A percentile compares a stretch with the other conserved stretches of the same genome.
Conservation (phyloP, 2,113 vertebrate genomes). For the Clinocottus analis region DNA sequence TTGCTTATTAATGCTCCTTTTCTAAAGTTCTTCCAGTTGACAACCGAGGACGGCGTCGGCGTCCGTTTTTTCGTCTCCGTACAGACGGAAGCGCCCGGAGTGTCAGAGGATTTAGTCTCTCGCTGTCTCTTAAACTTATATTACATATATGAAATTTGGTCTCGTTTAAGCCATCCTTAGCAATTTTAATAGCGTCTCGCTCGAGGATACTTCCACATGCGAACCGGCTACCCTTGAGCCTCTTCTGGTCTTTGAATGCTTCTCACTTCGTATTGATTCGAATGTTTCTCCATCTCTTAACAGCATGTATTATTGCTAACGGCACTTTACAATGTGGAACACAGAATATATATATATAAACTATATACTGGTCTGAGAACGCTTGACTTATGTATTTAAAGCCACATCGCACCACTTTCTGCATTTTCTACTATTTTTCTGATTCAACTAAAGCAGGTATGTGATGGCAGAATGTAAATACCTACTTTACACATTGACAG, state of each 20-base stretch:
- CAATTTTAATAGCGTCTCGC: too few species aligned
- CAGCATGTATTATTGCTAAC: not conserved
- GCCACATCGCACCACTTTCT: not conserved
- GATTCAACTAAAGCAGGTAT: not conserved
- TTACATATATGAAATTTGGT: too few species aligned
- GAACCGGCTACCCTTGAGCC: too few species aligned
- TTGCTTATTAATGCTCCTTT: constrained; percentile 51
- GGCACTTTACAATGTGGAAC: not conserved
- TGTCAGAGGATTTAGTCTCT: not conserved
- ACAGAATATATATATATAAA: not conserved
- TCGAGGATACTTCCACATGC: too few species aligned
- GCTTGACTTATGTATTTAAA: not conserved
- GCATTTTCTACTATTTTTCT: not conserved
- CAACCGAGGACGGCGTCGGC: constrained; percentile 6
- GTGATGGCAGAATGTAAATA: not conserved
- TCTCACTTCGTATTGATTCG: not conserved
- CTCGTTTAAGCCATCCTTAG: too few species aligned
- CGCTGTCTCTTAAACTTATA: not conserved
- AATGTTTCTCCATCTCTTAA: not conserved
- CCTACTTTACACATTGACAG: not conserved
- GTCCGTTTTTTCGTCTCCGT: too few species aligned
- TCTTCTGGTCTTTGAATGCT: not conserved
- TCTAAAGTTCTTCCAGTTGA: constrained; percentile 22
- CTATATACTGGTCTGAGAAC: not conserved
- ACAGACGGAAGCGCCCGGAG: not conserved